Evolutionary conservation across 2,113 vertebrate genomes (phyloP).

Genomic region (Danionella cerebrum): DNA sequence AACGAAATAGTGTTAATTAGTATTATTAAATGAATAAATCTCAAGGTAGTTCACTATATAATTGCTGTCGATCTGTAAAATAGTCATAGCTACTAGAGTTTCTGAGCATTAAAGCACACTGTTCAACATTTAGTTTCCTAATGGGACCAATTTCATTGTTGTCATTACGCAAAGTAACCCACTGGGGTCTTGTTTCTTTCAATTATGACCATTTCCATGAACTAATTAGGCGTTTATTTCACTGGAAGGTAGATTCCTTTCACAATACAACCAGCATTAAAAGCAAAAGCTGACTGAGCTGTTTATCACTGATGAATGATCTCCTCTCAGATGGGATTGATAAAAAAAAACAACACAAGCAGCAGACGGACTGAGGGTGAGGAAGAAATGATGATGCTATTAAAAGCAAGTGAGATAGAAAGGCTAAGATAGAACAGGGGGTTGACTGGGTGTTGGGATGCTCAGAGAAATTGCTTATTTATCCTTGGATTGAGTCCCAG

Average conservation of each 20-base stretch:
- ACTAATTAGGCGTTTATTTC: constrained; percentile 1
- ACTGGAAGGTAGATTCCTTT: background rate
- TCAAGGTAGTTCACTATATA: too few relatives aligned
- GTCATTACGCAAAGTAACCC: background rate
- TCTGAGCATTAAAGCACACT: background rate
- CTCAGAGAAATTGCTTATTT: constrained; percentile 27
- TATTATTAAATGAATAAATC: too few relatives aligned
- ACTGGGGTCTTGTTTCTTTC: background rate
- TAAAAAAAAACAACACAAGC: background rate
- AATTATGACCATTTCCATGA: background rate
- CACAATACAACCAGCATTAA: background rate
- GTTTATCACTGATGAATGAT: background rate
- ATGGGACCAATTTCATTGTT: constrained; percentile 2
- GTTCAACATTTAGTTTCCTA: background rate
- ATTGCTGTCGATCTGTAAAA: background rate
- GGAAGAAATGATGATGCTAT: background rate
- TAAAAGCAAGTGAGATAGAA: background rate
- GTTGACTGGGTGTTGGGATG: constrained; percentile 11
- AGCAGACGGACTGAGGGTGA: constrained; percentile 1
- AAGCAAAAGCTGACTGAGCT: background rate
- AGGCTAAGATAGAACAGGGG: background rate
- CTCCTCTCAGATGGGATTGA: background rate
- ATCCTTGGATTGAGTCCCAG: constrained; percentile 34
- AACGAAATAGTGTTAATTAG: too few relatives aligned
- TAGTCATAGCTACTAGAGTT: background rate